phyloP scores from a whole-genome alignment of 2,888 invertebrate genomes.

The Gisinianus flammeolus region DNA sequence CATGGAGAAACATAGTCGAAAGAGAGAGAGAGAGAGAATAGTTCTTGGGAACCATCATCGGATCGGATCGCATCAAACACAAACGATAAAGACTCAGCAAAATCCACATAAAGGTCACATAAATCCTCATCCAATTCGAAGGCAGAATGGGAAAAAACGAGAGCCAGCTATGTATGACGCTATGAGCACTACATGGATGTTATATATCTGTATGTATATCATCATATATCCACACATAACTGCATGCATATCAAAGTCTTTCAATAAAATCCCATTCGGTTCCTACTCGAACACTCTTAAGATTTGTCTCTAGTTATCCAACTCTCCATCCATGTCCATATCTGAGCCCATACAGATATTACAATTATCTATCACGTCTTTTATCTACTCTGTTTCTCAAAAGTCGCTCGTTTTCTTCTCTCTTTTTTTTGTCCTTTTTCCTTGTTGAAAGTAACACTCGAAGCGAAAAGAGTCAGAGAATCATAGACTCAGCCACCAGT shows the following conservation, averaged over 20 bases:
- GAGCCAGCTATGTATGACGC: no score
- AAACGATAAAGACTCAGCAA: conserved; percentile 37
- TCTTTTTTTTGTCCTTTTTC: not conserved
- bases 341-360: not conserved
- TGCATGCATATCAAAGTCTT: conserved; percentile 20
- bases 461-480: no score
- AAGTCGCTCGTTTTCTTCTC: not conserved
- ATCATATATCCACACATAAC: no score
- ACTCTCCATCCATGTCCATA: not conserved
- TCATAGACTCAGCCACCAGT: no score
- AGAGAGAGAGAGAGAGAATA: not conserved
- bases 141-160: conserved; percentile 28
- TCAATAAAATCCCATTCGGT: conserved; percentile 32
- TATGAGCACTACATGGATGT: no score
- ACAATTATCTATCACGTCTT: not conserved
- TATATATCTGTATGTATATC: no score
- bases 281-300: no score
- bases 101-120: conserved; percentile 40
- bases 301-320: conserved; percentile 22
- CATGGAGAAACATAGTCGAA: not conserved
- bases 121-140: conserved; percentile 42
- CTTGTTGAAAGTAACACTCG: no score
- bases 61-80: conserved; percentile 36
- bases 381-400: no score
- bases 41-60: conserved; percentile 24